Evolutionary conservation across 2,797 vertebrate species (phyloP).

Genomic region (Clarias platycephalus): DNA sequence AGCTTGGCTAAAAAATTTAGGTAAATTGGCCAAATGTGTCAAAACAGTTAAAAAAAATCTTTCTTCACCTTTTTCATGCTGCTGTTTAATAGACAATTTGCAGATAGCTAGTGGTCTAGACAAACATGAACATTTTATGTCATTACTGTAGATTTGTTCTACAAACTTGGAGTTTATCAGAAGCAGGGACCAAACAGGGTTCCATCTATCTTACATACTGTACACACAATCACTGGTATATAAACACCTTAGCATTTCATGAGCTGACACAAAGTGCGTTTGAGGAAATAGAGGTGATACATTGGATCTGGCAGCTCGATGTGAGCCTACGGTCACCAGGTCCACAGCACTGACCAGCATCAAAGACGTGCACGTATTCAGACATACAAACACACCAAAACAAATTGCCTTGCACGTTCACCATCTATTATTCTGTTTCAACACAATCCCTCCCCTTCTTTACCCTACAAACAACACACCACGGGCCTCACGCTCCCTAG

Average conservation of each 20-base stretch:
- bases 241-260: conserved; percentile 24
- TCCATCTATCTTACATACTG: background rate
- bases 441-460: conserved; percentile 19
- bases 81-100: background rate
- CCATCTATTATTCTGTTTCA: conserved; percentile 52
- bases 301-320: conserved; percentile 24
- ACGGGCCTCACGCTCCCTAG: conserved; percentile 14
- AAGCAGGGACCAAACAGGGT: background rate
- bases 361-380: conserved; percentile 56
- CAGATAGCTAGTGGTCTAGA: background rate
- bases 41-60: background rate
- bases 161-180: too few relatives aligned
- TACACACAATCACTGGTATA: background rate
- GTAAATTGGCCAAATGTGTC: background rate
- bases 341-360: conserved; percentile 46
- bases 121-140: background rate
- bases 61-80: background rate
- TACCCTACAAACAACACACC: conserved; percentile 21
- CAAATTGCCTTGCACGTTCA: conserved; percentile 40
- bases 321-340: conserved; percentile 28
- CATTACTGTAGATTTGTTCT: background rate
- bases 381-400: conserved; percentile 20
- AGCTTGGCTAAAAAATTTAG: background rate
- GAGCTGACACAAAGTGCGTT: conserved; percentile 10
- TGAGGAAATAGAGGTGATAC: conserved; percentile 28